Evolutionary conservation across 2,888 invertebrate species (phyloP).

Genomic region (Dioctria rufipes): DNA sequence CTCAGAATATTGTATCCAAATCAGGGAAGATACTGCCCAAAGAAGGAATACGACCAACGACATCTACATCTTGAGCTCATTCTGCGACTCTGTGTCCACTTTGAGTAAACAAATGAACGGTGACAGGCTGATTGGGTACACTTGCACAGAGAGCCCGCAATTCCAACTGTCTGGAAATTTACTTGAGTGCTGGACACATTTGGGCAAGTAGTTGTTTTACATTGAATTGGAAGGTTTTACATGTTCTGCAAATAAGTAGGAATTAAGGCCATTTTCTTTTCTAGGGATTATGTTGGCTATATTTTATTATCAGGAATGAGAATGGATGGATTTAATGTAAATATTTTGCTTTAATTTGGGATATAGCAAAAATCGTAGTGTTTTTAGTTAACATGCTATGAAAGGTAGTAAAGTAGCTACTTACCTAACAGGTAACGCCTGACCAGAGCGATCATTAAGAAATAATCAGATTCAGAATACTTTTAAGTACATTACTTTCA

Average conservation of each 20-base stretch:
- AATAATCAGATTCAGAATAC: too few species aligned
- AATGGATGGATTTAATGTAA: neutral
- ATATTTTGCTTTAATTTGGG: neutral
- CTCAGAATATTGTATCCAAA: constrained; percentile 21
- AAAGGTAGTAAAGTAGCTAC: neutral
- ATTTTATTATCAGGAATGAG: too few species aligned
- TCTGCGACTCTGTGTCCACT: constrained; percentile 31
- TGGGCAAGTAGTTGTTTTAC: constrained; percentile 17
- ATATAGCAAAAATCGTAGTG: neutral
- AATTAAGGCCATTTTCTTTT: constrained; percentile 15
- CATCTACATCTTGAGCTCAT: constrained; percentile 16
- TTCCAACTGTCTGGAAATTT: neutral
- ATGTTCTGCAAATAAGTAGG: constrained; percentile 41
- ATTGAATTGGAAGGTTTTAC: constrained; percentile 40
- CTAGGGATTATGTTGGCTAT: too few species aligned
- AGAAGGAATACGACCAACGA: constrained; percentile 11
- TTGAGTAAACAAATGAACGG: constrained; percentile 48
- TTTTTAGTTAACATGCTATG: neutral
- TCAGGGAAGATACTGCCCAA: neutral
- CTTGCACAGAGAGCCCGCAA: neutral
- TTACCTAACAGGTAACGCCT: too few species aligned
- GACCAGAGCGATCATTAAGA: too few species aligned
- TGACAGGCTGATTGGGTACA: constrained; percentile 41
- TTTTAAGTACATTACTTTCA: too few species aligned
- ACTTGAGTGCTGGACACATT: neutral